Evolutionary conservation across 2,888 invertebrate genomes (phyloP), one percentile per base, ranked within the genome.

Genomic region (Cacoxenus indagator): DNA sequence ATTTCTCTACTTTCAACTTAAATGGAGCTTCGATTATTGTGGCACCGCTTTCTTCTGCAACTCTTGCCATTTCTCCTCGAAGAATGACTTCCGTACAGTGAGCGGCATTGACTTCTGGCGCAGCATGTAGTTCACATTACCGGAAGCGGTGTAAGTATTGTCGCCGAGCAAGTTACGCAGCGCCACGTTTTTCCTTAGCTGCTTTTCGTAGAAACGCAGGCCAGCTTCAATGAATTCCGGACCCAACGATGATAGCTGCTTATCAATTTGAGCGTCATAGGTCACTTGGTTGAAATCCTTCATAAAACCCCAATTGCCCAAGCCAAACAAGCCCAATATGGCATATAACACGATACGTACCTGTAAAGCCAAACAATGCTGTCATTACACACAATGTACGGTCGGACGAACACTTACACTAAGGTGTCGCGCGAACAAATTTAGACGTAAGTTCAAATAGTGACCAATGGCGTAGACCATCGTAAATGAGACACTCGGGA

Each of bases 121-220:
- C 62, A 95, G 69, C 17, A 91, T 87, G 84, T 89, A 91, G 81
- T 92, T 91, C 79, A 92, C 92, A 89, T 95, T 94, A 9, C 95
- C 95, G 71, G 90, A 83, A 55, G 89, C 90, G 37, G 92, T 92
- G 83, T 91, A 95, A 64, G 90, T 87, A 6, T 86, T 88, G 79
- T 91, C 90, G 0, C 93, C 93, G 65, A 83, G 74, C 0, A 83
- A 59, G 19, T 75, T 72, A 76, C 92, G 89, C 19, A 95, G 85
- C 0, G 94, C 94, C 78, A 92, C 90, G 86, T 96, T 96, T 84
- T 93, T 91, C 76, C 92, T 89, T 46, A 94, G 84, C 27, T 91
- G 84, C 88, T 94, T 95, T 27, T 91, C 90, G 84, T 95, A 96
- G 88, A 91, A 96, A 84, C 93, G 92, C 31, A 92, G 88, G 2